Evolutionary conservation across 1,140 invertebrate genomes (phyloP), one percentile per base, ranked within the genome.

Genomic region (Hycleus cichorii): DNA sequence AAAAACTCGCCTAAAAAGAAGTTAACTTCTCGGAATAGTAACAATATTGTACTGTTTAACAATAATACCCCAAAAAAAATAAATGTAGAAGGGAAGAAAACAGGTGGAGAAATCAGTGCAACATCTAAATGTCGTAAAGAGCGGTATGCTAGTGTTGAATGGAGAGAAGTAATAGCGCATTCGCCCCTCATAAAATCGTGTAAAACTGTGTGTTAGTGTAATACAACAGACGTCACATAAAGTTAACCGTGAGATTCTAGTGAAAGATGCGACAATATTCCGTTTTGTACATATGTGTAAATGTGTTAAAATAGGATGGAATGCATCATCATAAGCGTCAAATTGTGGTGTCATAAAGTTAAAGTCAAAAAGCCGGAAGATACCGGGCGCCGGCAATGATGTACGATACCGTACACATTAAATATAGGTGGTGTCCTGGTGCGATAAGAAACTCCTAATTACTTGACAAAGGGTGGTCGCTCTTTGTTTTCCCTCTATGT

Each of bases 181-280:
- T 69, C 66, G 66, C 65, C 66, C 66, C 65, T 71, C 69, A 68
- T 71, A 71, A 71, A 71, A 65, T 71, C 69, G 69, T 71, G 69
- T 18, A 18, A 18, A 18, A 18, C 18, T 18, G 18, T 18, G 18
- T 18, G 18, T 18, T 18, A 18, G 18, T 71, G 69, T 69, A 69
- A 71, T 71, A 67, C 66, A 69, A 62, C 65, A 63, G 63, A 63
- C 63, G 69, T 71, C 69, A 70, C 69, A 71, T 71, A 71, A 71
- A 71, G 57, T 69, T 67, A 60, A 55, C 58, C 50, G 52, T 32
- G 32, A 32, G 32, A 32, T 32, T 5, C 32, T 7, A 32, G 32
- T 32, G 32, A 32, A 32, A 32, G 32, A 32, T 32, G 64, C 57
- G 62, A 57, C 52, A 49, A 39, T 49, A 32, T 56, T 53, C 39